These are phyloP conservation scores for Indicator indicator DNA, from an alignment of 2,113 vertebrate genomes.

Conservation along the genomic window DNA sequence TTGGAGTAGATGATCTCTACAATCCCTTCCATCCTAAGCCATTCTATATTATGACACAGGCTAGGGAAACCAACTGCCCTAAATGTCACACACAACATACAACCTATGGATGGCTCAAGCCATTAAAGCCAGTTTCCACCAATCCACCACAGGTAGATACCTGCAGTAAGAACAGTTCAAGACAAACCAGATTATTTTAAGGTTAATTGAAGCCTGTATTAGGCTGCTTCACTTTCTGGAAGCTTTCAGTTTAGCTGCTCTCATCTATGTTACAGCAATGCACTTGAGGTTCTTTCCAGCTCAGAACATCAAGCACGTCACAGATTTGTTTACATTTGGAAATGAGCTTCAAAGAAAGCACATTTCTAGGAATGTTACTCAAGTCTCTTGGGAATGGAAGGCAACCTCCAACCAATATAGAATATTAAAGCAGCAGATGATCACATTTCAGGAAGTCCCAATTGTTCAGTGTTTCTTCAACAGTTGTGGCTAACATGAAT, in stretches of 20 bases:
- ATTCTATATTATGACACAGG: no score
- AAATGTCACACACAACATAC: not conserved
- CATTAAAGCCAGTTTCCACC: not conserved
- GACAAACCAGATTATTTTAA: not conserved
- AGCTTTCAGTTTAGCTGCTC: not conserved
- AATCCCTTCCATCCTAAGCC: no score
- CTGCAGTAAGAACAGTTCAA: not conserved
- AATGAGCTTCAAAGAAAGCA: slow-evolving; percentile 38
- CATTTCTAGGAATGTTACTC: slow-evolving; percentile 52
- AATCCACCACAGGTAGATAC: not conserved
- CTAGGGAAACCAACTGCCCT: not conserved
- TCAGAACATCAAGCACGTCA: not conserved
- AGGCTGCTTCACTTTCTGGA: not conserved
- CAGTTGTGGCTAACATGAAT: not conserved
- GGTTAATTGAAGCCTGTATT: not conserved
- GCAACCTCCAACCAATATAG: not conserved
- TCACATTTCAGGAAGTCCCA: slow-evolving; percentile 22
- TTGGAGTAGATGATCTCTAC: no score
- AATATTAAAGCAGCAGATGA: slow-evolving; percentile 9
- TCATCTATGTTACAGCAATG: not conserved
- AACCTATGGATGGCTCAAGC: not conserved
- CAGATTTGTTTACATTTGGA: slow-evolving; percentile 27
- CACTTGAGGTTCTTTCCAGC: not conserved
- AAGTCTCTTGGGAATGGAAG: slow-evolving; percentile 14
- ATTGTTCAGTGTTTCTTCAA: not conserved